Conservation (phyloP, 2,888 invertebrate species). For the Erebia palarica region DNA sequence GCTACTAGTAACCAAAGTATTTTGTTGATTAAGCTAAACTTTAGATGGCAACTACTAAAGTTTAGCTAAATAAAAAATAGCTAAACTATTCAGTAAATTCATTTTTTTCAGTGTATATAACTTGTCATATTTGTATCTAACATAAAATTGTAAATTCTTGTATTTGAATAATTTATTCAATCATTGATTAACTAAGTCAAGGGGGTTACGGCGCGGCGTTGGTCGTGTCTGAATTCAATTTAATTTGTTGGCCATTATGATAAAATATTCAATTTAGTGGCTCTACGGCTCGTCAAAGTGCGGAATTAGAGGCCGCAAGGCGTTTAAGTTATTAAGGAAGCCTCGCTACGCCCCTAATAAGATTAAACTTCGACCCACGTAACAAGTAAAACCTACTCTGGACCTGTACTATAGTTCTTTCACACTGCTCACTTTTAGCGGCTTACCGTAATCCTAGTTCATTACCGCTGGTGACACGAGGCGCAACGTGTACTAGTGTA, state of each 20-base stretch:
- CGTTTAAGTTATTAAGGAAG: constrained; percentile 74
- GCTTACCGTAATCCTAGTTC: constrained; percentile 37
- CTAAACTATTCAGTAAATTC: no score
- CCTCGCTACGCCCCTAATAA: constrained; percentile 69
- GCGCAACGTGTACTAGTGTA: constrained; percentile 9
- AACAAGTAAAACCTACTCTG: constrained; percentile 39
- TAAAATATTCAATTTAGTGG: constrained; percentile 58
- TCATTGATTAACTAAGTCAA: constrained; percentile 16
- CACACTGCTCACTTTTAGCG: constrained; percentile 32
- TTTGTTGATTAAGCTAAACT: no score
- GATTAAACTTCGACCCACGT: constrained; percentile 60
- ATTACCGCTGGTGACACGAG: constrained; percentile 26
- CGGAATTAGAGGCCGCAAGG: constrained; percentile 56
- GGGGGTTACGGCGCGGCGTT: background rate
- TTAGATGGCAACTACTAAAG: no score
- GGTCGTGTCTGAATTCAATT: constrained; percentile 25
- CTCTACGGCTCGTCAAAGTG: constrained; percentile 51
- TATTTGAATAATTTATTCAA: constrained; percentile 10
- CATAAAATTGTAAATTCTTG: background rate
- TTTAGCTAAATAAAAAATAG: no score
- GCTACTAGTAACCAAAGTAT: no score
- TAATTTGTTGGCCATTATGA: constrained; percentile 42
- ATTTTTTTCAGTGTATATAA: no score
- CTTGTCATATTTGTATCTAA: no score
- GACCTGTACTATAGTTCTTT: constrained; percentile 35